Conservation (phyloP, 2,797 vertebrate species). For the Gastrophryne carolinensis region DNA sequence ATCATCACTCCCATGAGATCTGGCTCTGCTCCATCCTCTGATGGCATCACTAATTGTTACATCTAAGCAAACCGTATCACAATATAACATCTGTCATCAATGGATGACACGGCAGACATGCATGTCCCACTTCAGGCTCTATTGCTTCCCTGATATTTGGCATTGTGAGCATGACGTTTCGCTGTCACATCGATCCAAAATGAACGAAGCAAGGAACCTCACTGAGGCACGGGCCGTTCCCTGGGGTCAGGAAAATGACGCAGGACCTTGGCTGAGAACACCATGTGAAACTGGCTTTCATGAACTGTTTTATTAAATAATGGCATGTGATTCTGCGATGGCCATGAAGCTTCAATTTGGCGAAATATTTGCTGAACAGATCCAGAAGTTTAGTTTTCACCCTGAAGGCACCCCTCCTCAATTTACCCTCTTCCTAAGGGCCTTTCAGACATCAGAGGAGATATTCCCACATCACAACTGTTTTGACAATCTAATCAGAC, state of each 20-base stretch:
- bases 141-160: not conserved
- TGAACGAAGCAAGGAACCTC: not conserved
- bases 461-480: too few species aligned
- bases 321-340: too few species aligned
- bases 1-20: not conserved
- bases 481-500: too few species aligned
- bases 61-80: not conserved
- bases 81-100: not conserved
- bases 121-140: not conserved
- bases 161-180: not conserved
- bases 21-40: not conserved
- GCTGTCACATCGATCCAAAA: not conserved
- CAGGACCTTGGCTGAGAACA: constrained; percentile 5
- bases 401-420: too few species aligned
- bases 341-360: too few species aligned
- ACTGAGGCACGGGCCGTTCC: not conserved
- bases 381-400: too few species aligned
- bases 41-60: not conserved
- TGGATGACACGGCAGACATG: not conserved
- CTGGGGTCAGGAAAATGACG: constrained; percentile 17
- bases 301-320: not conserved
- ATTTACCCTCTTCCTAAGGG: too few species aligned
- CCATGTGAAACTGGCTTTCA: not conserved
- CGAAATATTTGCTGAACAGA: too few species aligned
- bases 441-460: too few species aligned